Conservation (phyloP, 1,140 invertebrate species). For the Calosoma granatense region DNA sequence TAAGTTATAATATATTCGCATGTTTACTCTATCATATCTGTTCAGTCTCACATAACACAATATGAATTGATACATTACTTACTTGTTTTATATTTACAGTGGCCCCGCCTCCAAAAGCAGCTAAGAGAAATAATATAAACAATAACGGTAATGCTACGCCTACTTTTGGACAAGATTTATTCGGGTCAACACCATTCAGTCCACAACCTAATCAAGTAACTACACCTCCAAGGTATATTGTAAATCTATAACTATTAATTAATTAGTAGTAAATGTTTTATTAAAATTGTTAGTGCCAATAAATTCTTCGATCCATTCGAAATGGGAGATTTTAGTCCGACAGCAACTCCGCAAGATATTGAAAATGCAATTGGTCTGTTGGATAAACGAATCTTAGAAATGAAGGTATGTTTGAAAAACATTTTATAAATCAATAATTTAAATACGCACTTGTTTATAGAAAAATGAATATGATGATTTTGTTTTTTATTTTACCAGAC, state of each 20-base stretch:
- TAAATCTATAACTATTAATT: not conserved
- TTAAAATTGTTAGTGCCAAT: constrained; percentile 21
- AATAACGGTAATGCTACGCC: constrained; percentile 38
- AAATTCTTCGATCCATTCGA: constrained; percentile 57
- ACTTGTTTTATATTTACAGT: constrained; percentile 41
- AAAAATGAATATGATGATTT: too few relatives aligned
- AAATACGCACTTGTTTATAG: too few relatives aligned
- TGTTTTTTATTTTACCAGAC: constrained; percentile 44
- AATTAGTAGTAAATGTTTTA: not conserved
- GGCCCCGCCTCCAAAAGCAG: constrained; percentile 67
- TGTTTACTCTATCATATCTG: not conserved
- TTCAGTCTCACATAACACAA: not conserved
- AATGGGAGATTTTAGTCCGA: constrained; percentile 61
- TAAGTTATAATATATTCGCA: constrained; percentile 36
- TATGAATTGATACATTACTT: not conserved
- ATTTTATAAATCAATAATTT: too few relatives aligned
- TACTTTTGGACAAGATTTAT: constrained; percentile 41
- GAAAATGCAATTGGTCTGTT: constrained; percentile 63
- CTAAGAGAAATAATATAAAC: constrained; percentile 45
- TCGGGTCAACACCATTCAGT: constrained; percentile 55
- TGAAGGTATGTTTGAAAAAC: constrained; percentile 71
- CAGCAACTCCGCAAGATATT: constrained; percentile 43
- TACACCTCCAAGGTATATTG: constrained; percentile 19
- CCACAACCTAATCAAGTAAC: constrained; percentile 19
- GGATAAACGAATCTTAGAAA: constrained; percentile 69